Percentiles rank a stretch among this genome's conserved stretches.
Conservation (phyloP, 1,140 invertebrate genomes). For the Conus betulinus region DNA sequence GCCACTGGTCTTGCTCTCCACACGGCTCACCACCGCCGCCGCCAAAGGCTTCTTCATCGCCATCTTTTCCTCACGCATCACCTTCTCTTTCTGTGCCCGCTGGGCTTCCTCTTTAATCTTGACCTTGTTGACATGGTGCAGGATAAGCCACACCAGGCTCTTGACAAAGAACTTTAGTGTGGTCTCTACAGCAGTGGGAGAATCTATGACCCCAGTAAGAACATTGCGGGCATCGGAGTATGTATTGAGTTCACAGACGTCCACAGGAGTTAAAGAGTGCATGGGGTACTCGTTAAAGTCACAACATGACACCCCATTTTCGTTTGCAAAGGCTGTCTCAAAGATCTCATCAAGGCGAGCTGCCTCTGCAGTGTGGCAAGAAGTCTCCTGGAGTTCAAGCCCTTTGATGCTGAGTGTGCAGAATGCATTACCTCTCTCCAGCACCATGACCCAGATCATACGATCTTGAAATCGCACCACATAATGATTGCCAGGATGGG, state of each 20-base stretch:
- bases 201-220: constrained; percentile 77
- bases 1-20: neutral
- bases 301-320: constrained; percentile 44
- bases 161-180: constrained; percentile 74
- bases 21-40: constrained; percentile 33
- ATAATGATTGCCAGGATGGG: constrained; percentile 75
- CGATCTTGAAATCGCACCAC: constrained; percentile 77
- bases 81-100: constrained; percentile 41
- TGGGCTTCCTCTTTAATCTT: constrained; percentile 56
- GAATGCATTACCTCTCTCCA: constrained; percentile 75
- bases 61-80: constrained; percentile 39
- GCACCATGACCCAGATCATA: constrained; percentile 75
- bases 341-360: constrained; percentile 77
- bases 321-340: constrained; percentile 72
- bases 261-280: constrained; percentile 71
- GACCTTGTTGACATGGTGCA: constrained; percentile 71
- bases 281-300: constrained; percentile 69
- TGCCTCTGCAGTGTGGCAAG: constrained; percentile 78
- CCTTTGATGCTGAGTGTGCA: constrained; percentile 76
- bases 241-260: constrained; percentile 66
- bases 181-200: constrained; percentile 72
- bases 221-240: constrained; percentile 78
- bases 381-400: constrained; percentile 78
- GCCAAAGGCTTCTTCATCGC: constrained; percentile 26
- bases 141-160: constrained; percentile 75